Percentiles rank a stretch among this genome's conserved stretches.
phyloP scores from a whole-genome alignment of 2,797 vertebrate genomes.

The Pelochelys cantorii region DNA sequence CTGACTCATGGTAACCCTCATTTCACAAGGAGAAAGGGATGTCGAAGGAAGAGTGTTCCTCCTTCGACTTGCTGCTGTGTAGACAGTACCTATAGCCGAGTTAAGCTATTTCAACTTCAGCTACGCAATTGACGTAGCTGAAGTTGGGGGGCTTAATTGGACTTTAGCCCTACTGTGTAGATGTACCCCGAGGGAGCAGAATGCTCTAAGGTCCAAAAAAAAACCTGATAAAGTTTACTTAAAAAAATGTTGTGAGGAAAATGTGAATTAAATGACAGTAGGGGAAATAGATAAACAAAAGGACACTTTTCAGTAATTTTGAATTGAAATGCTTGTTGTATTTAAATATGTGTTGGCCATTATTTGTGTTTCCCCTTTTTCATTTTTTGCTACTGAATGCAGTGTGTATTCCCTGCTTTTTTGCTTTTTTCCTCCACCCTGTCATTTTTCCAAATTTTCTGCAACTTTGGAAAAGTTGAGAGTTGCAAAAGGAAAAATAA shows the following conservation, averaged over 20 bases:
- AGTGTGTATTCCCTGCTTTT: background rate
- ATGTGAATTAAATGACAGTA: background rate
- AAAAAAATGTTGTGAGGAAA: background rate
- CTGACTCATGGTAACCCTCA: too few relatives aligned
- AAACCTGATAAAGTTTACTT: background rate
- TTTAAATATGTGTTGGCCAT: background rate
- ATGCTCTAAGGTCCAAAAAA: background rate
- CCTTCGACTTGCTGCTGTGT: too few relatives aligned
- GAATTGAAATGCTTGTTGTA: background rate
- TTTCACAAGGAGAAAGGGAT: too few relatives aligned
- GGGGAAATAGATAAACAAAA: background rate
- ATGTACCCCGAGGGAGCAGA: background rate
- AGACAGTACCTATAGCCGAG: too few relatives aligned
- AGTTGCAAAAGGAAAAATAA: background rate
- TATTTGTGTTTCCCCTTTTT: background rate
- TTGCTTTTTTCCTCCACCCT: too few relatives aligned
- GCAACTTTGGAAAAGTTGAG: background rate
- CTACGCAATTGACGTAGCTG: too few relatives aligned
- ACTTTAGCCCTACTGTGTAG: too few relatives aligned
- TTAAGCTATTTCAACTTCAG: too few relatives aligned
- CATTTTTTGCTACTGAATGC: background rate
- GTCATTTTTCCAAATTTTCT: background rate
- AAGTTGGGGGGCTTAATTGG: too few relatives aligned
- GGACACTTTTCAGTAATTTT: background rate
- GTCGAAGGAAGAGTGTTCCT: too few relatives aligned